Evolutionary conservation across 1,140 invertebrate species (phyloP).

Genomic region (Conus betulinus): DNA sequence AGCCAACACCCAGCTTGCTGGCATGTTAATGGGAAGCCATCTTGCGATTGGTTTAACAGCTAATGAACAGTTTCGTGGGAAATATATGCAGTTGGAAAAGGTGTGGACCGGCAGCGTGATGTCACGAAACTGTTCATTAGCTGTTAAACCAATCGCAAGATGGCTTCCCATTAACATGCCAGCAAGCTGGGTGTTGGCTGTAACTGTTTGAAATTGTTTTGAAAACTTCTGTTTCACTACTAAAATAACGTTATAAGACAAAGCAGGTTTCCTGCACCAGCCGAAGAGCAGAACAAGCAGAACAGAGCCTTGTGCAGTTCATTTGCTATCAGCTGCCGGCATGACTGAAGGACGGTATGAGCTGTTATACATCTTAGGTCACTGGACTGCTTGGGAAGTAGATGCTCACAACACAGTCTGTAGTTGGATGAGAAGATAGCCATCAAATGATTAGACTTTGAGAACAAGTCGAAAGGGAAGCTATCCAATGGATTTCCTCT

Average conservation of each 20-base stretch:
- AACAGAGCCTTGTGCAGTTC: background rate
- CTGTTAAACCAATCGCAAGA: background rate
- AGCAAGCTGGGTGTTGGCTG: background rate
- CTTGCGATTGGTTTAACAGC: background rate
- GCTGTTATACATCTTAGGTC: background rate
- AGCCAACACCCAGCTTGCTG: background rate
- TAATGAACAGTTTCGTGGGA: background rate
- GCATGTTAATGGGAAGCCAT: background rate
- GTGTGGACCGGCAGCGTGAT: background rate
- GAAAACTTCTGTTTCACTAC: background rate
- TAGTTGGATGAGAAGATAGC: background rate
- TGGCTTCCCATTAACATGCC: background rate
- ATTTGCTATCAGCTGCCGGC: background rate
- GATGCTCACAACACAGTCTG: background rate
- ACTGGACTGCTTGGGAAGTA: background rate
- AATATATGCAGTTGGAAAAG: background rate
- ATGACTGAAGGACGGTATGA: background rate
- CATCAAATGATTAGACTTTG: background rate
- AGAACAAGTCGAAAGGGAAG: background rate
- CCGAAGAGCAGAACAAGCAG: background rate
- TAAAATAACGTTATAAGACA: background rate
- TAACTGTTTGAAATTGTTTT: background rate
- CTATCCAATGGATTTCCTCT: background rate
- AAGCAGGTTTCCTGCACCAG: background rate
- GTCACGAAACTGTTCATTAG: background rate